Conservation (phyloP, 2,113 vertebrate genomes). For the Lophochroa leadbeateri region DNA sequence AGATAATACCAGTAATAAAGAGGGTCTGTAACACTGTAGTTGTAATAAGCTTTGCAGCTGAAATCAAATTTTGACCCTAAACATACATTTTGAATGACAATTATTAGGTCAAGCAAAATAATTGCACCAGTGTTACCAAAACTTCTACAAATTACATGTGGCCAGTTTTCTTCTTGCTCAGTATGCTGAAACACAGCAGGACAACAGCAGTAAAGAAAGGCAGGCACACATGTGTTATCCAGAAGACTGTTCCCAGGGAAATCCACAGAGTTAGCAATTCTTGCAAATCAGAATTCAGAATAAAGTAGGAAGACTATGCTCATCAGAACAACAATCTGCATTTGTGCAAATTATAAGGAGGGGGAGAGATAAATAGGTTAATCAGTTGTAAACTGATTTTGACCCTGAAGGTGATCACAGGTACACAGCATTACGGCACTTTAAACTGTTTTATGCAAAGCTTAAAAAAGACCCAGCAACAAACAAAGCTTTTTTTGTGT, state of each 20-base stretch:
- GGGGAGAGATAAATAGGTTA: slow-evolving; percentile 9
- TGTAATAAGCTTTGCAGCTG: neutral
- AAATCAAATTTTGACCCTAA: neutral
- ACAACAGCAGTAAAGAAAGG: slow-evolving; percentile 21
- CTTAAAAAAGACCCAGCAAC: slow-evolving; percentile 77
- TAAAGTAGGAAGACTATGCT: neutral
- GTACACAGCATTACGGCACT: slow-evolving; percentile 72
- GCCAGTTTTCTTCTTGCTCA: slow-evolving; percentile 51
- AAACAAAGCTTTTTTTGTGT: slow-evolving; percentile 80
- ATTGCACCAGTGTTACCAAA: neutral
- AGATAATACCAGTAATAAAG: neutral
- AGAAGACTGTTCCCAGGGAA: slow-evolving; percentile 31
- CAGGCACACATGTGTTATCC: slow-evolving; percentile 24
- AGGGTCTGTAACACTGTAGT: neutral
- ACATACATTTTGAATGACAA: neutral
- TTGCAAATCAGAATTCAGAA: neutral
- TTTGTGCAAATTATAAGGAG: neutral
- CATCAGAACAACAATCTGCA: neutral
- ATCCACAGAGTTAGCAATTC: neutral
- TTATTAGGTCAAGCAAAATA: neutral
- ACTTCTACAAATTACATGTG: neutral
- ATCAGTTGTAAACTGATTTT: slow-evolving; percentile 58
- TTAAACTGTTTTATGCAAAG: slow-evolving; percentile 74
- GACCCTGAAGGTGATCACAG: slow-evolving; percentile 78
- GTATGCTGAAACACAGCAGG: slow-evolving; percentile 47